Conservation (phyloP, 2,888 invertebrate species). For the Stenichneumon culpator region DNA sequence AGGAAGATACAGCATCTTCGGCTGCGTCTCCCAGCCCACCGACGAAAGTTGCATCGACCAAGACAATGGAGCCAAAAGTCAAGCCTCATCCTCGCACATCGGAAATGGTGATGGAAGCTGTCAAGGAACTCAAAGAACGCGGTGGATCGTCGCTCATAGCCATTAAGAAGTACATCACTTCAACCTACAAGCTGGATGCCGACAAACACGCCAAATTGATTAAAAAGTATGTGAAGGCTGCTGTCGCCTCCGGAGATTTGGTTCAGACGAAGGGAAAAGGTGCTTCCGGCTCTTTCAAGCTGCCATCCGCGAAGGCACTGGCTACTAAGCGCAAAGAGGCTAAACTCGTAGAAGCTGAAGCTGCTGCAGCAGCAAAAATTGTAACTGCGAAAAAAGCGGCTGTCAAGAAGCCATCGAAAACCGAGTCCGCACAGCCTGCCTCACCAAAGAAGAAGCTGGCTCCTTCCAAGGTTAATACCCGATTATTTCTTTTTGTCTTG, state of each 20-base stretch:
- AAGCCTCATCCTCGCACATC: constrained; percentile 85
- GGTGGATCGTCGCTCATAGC: constrained; percentile 88
- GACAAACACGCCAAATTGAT: constrained; percentile 88
- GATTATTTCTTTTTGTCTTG: background rate
- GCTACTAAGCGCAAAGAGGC: constrained; percentile 5
- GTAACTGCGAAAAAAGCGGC: constrained; percentile 27
- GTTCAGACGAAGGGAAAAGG: constrained; percentile 87
- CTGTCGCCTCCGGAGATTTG: constrained; percentile 86
- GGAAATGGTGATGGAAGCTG: constrained; percentile 87
- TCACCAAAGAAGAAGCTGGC: constrained; percentile 62
- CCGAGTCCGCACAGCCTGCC: constrained; percentile 75
- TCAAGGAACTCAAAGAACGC: constrained; percentile 86
- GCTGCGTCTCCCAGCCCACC: constrained; percentile 23
- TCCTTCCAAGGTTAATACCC: constrained; percentile 20
- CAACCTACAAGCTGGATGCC: constrained; percentile 87
- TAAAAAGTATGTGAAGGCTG: constrained; percentile 87
- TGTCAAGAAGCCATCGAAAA: constrained; percentile 78
- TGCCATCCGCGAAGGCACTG: constrained; percentile 72
- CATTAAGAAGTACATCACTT: constrained; percentile 89
- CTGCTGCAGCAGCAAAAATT: constrained; percentile 86
- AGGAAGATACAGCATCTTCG: constrained; percentile 42
- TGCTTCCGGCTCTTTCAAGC: constrained; percentile 86
- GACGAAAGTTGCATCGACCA: constrained; percentile 27
- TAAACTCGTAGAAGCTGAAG: constrained; percentile 85
- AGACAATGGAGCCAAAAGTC: constrained; percentile 72